phyloP scores from a whole-genome alignment of 2,797 vertebrate species.

The Oreortyx pictus region DNA sequence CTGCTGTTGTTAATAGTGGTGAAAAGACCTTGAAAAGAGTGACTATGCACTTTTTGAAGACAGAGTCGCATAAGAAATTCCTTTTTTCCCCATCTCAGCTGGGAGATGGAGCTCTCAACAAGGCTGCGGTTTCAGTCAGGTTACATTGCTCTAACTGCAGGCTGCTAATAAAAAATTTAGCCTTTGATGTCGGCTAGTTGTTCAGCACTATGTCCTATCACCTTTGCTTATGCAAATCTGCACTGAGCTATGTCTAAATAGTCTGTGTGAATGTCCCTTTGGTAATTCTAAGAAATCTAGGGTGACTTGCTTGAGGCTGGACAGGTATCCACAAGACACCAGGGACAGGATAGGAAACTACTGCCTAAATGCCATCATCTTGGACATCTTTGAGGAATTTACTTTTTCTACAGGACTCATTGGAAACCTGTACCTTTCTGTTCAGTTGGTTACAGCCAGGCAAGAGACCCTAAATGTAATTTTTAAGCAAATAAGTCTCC shows the following conservation, averaged over 20 bases:
- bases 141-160: neutral
- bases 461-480: neutral
- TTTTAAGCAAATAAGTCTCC: neutral
- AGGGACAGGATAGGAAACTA: neutral
- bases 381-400: neutral
- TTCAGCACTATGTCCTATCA: neutral
- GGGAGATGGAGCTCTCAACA: neutral
- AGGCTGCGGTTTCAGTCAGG: neutral
- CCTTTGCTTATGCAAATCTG: neutral
- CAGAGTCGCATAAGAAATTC: neutral
- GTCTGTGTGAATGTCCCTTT: neutral
- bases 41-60: neutral
- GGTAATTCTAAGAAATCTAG: neutral
- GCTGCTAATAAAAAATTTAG: neutral
- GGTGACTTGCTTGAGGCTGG: neutral
- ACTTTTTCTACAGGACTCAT: neutral
- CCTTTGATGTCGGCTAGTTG: neutral
- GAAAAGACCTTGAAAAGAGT: neutral
- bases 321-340: accelerated
- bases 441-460: neutral
- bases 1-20: neutral
- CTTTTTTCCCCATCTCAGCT: neutral
- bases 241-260: neutral
- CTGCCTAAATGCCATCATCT: neutral
- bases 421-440: neutral